A percentile compares a stretch with the other conserved stretches of the same genome.
These are phyloP conservation scores for Papilio polytes DNA, from an alignment of 1,140 invertebrate genomes.

Conservation along the genomic window DNA sequence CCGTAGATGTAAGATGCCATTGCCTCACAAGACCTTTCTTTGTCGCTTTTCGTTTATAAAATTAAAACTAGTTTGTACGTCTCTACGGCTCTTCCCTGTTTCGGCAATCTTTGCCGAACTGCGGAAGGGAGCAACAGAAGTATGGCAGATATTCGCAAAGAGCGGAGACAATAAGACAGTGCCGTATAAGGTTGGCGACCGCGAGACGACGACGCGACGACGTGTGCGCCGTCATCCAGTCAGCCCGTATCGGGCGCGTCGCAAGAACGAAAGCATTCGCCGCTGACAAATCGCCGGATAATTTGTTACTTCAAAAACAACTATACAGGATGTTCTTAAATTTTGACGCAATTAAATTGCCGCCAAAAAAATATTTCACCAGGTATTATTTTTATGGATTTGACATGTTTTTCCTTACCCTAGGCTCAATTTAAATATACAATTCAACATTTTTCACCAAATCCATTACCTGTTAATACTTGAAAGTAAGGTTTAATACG, in stretches of 20 bases:
- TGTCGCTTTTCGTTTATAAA: too few species aligned
- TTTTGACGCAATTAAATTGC: background rate
- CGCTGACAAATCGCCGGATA: slow-evolving; percentile 76
- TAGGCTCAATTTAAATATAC: too few species aligned
- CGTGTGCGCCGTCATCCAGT: slow-evolving; percentile 58
- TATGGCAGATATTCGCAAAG: slow-evolving; percentile 49
- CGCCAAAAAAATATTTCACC: too few species aligned
- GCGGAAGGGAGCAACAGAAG: slow-evolving; percentile 50
- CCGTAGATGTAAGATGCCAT: too few species aligned
- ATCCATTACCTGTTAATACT: too few species aligned
- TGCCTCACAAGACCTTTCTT: too few species aligned
- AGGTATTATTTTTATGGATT: too few species aligned
- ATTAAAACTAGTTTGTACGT: background rate
- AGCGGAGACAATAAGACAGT: slow-evolving; percentile 66
- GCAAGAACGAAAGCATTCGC: slow-evolving; percentile 66
- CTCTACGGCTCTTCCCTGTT: background rate
- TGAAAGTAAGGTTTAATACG: too few species aligned
- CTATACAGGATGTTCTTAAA: slow-evolving; percentile 51
- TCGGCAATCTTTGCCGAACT: slow-evolving; percentile 20
- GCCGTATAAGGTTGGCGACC: slow-evolving; percentile 56
- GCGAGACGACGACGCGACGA: slow-evolving; percentile 49
- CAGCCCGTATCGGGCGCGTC: slow-evolving; percentile 68
- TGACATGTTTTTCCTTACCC: too few species aligned
- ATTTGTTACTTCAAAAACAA: slow-evolving; percentile 72
- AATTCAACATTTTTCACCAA: too few species aligned